Percentiles rank a stretch among this genome's conserved stretches.
phyloP scores from a whole-genome alignment of 1,140 invertebrate genomes.

The Euura lappo region DNA sequence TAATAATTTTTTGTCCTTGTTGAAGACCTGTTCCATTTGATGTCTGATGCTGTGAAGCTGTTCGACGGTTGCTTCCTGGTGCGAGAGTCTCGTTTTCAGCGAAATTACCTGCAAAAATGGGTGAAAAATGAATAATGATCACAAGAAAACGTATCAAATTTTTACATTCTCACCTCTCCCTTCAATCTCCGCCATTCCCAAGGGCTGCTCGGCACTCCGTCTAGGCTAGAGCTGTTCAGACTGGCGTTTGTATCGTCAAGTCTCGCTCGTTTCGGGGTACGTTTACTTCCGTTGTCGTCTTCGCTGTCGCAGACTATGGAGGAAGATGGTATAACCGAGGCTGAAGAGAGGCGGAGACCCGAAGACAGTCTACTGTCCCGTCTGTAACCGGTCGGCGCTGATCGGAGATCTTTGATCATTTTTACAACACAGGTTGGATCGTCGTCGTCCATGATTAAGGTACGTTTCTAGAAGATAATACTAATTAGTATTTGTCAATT shows the following conservation, averaged over 20 bases:
- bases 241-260: slow-evolving; percentile 16
- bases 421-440: slow-evolving; percentile 44
- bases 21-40: slow-evolving; percentile 56
- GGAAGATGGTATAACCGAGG: background rate
- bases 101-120: slow-evolving; percentile 41
- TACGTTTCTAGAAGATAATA: background rate
- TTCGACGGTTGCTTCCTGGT: slow-evolving; percentile 52
- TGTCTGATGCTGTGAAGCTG: slow-evolving; percentile 52
- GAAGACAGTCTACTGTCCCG: slow-evolving; percentile 8
- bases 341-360: background rate
- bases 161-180: slow-evolving; percentile 30
- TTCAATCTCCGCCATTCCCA: slow-evolving; percentile 49
- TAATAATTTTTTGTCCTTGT: slow-evolving; percentile 52
- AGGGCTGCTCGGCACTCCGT: slow-evolving; percentile 35
- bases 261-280: slow-evolving; percentile 35
- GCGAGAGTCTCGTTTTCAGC: slow-evolving; percentile 47
- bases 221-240: slow-evolving; percentile 22
- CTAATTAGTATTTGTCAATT: too few relatives aligned
- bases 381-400: slow-evolving; percentile 15
- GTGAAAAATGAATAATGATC: slow-evolving; percentile 14
- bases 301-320: slow-evolving; percentile 2
- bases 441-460: slow-evolving; percentile 30
- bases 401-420: slow-evolving; percentile 43
- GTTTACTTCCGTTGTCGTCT: background rate
- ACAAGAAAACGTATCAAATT: background rate